phyloP scores from a whole-genome alignment of 2,797 vertebrate species.

The Argentina silus region DNA sequence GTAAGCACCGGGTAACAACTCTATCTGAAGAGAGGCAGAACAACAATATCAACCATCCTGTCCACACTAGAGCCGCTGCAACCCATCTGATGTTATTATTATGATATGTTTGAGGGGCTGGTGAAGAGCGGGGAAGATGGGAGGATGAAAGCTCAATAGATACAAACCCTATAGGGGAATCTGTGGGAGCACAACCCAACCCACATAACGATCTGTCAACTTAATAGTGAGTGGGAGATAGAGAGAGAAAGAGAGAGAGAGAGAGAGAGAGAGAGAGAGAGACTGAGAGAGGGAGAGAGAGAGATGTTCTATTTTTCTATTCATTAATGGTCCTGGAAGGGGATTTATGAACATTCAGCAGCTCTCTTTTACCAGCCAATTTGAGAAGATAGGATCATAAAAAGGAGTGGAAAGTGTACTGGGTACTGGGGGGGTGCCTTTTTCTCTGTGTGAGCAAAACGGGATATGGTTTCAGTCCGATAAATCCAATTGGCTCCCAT shows the following conservation, averaged over 20 bases:
- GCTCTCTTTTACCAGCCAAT: constrained; percentile 47
- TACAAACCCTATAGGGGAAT: constrained; percentile 60
- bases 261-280: constrained; percentile 26
- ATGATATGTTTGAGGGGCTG: constrained; percentile 42
- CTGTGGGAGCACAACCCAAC: constrained; percentile 58
- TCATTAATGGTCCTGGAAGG: constrained; percentile 52
- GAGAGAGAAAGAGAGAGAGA: constrained; percentile 22
- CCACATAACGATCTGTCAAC: constrained; percentile 68
- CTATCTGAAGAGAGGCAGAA: constrained; percentile 29
- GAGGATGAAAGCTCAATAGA: constrained; percentile 71
- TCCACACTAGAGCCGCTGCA: constrained; percentile 40
- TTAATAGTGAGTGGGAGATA: constrained; percentile 63
- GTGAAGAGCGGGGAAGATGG: constrained; percentile 33
- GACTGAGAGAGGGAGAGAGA: constrained; percentile 47
- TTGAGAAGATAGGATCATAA: constrained; percentile 34
- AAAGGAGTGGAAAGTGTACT: constrained; percentile 23
- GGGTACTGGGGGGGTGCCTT: neutral
- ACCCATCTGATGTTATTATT: constrained; percentile 31
- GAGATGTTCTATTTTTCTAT: constrained; percentile 32
- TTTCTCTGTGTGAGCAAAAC: constrained; percentile 18
- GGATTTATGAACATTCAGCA: constrained; percentile 47
- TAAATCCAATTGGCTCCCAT: constrained; percentile 42
- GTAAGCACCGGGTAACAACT: constrained; percentile 38
- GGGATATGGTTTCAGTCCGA: constrained; percentile 20
- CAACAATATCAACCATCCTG: constrained; percentile 35